These are phyloP conservation scores for Percopsis transmontana DNA, from an alignment of 2,113 vertebrate species.

Conservation along the genomic window DNA sequence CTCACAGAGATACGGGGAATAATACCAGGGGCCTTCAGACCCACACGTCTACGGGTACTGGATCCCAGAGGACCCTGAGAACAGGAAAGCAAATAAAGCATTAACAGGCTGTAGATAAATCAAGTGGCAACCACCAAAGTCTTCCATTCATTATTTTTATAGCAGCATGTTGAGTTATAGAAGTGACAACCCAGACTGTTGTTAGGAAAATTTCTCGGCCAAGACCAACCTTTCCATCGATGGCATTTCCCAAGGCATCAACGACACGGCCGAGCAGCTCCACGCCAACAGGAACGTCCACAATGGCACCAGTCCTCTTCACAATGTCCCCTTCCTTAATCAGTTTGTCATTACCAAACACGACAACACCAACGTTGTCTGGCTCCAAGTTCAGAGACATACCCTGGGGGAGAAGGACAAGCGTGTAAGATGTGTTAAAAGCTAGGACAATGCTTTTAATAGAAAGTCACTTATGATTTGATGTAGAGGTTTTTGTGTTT, in stretches of 20 bases:
- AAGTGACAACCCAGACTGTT: too few relatives aligned
- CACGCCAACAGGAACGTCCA: conserved; percentile 94
- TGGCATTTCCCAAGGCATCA: conserved; percentile 94
- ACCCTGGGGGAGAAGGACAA: conserved; percentile 75
- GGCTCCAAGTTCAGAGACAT: conserved; percentile 99
- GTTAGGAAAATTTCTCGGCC: background rate
- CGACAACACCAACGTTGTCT: conserved; percentile 99
- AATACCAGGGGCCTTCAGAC: conserved; percentile 97
- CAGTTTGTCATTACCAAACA: conserved; percentile 97
- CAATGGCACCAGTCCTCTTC: conserved; percentile 97
- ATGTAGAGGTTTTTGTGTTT: background rate
- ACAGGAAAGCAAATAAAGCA: background rate
- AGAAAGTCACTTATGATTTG: background rate
- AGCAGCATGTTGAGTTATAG: too few relatives aligned
- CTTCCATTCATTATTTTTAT: too few relatives aligned
- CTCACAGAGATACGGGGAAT: conserved; percentile 98
- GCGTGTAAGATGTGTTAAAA: background rate
- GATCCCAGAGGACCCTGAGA: conserved; percentile 86
- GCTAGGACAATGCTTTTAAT: background rate
- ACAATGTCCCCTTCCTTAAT: conserved; percentile 98
- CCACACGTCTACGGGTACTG: conserved; percentile 89
- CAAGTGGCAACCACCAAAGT: background rate
- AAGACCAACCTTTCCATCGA: conserved; percentile 91
- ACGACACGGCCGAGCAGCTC: conserved; percentile 96
- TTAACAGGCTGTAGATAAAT: background rate